These are phyloP conservation scores for Forbesichthys papilliferus DNA, from an alignment of 2,113 vertebrate species.

Conservation along the genomic window DNA sequence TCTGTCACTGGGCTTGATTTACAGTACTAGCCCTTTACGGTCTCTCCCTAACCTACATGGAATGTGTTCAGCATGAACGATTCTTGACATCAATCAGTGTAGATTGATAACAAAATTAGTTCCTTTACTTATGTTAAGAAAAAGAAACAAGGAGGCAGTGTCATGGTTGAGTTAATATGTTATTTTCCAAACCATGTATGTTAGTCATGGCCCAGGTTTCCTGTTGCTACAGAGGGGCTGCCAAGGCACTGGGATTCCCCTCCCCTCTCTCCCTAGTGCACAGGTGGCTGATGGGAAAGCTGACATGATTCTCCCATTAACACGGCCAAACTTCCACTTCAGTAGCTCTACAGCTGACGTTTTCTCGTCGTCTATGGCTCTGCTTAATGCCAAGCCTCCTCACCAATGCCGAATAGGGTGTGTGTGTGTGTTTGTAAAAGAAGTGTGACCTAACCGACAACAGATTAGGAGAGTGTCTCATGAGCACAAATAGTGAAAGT, in stretches of 20 bases:
- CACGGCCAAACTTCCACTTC: constrained; percentile 34
- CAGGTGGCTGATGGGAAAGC: constrained; percentile 34
- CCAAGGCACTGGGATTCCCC: constrained; percentile 1
- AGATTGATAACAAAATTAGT: no score
- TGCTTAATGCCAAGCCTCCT: not conserved
- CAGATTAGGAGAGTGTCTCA: constrained; percentile 18
- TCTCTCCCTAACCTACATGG: no score
- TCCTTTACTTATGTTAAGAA: no score
- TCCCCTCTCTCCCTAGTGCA: not conserved
- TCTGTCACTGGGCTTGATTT: no score
- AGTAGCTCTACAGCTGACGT: constrained; percentile 11
- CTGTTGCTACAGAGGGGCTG: constrained; percentile 46
- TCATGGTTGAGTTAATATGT: constrained; percentile 28
- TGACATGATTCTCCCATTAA: constrained; percentile 43
- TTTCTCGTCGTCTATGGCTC: not conserved
- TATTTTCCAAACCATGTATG: constrained; percentile 58
- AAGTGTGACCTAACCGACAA: constrained; percentile 25
- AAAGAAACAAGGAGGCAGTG: not conserved
- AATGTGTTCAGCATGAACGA: no score
- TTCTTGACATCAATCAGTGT: no score
- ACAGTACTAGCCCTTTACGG: no score
- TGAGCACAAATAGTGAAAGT: constrained; percentile 1
- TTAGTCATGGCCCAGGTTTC: constrained; percentile 55
- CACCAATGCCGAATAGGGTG: constrained; percentile 11
- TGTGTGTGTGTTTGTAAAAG: not conserved